A percentile compares a stretch with the other conserved stretches of the same genome.
phyloP scores from a whole-genome alignment of 2,113 vertebrate species.

The Arenaria interpres region DNA sequence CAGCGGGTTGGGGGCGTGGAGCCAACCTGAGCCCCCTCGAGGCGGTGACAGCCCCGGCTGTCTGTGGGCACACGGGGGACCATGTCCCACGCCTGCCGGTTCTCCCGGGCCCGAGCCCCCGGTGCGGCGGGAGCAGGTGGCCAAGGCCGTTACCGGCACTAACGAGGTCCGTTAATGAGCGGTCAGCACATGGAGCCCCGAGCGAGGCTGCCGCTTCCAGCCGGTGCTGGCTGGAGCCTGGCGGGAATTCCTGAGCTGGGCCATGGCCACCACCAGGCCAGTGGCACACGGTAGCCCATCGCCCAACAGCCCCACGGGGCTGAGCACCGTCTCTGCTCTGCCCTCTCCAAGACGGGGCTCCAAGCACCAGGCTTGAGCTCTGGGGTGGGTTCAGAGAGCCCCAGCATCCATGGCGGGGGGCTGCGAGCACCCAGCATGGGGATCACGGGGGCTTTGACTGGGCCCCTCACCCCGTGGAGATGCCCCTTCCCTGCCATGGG shows the following conservation, averaged over 20 bases:
- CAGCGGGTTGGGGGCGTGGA: not conserved
- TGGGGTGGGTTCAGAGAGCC: fast-evolving
- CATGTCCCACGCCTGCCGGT: fast-evolving
- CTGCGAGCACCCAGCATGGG: fast-evolving
- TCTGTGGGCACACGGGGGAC: not conserved
- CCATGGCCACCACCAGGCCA: not conserved
- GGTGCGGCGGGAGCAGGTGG: not conserved
- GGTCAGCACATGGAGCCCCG: not conserved
- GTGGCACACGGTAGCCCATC: fast-evolving
- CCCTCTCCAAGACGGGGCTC: not conserved
- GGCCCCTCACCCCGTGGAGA: too few species aligned
- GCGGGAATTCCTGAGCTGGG: not conserved
- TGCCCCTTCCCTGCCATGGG: fast-evolving
- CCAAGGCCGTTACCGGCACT: not conserved
- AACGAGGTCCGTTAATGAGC: not conserved
- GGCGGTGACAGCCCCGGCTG: not conserved
- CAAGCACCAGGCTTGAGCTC: not conserved
- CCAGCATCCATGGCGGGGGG: fast-evolving
- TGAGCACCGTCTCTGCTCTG: not conserved
- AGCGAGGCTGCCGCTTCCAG: not conserved
- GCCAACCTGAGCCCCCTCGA: too few species aligned
- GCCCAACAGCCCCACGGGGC: too few species aligned
- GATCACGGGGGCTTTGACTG: fast-evolving
- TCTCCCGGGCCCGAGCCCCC: not conserved
- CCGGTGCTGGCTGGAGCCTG: not conserved